A percentile compares a stretch with the other conserved stretches of the same genome.
Conservation (phyloP, 2,888 invertebrate genomes). For the Parasteatoda lunata region DNA sequence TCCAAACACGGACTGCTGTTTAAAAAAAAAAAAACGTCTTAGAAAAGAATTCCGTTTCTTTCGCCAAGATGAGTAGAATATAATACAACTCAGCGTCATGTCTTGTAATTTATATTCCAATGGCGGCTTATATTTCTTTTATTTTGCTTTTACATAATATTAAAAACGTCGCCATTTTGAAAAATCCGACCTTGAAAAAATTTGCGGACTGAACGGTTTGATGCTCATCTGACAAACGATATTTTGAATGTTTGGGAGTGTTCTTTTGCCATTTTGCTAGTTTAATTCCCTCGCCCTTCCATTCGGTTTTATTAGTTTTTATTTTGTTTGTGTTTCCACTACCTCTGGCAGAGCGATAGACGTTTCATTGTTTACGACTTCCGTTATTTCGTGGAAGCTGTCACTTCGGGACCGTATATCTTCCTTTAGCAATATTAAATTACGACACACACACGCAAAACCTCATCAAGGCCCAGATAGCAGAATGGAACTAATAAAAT, state of each 20-base stretch:
- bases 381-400: constrained; percentile 14
- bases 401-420: not conserved
- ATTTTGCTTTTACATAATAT: not conserved
- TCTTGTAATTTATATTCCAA: constrained; percentile 14
- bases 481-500: too few relatives aligned
- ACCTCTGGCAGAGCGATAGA: constrained; percentile 10
- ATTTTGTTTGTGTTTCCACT: not conserved
- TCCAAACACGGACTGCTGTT: too few relatives aligned
- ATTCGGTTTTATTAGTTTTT: too few relatives aligned
- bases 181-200: constrained; percentile 39
- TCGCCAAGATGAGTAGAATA: too few relatives aligned
- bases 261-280: not conserved
- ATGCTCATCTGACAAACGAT: constrained; percentile 2
- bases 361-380: constrained; percentile 35
- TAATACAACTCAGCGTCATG: too few relatives aligned
- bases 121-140: not conserved
- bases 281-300: too few relatives aligned
- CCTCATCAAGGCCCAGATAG: too few relatives aligned
- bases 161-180: constrained; percentile 9
- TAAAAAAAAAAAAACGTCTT: too few relatives aligned
- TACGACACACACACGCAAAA: too few relatives aligned
- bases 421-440: too few relatives aligned
- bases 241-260: constrained; percentile 27
- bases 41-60: too few relatives aligned
- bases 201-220: constrained; percentile 36